Conservation (phyloP, 2,888 invertebrate species). For the Drosophila sordidapex region DNA sequence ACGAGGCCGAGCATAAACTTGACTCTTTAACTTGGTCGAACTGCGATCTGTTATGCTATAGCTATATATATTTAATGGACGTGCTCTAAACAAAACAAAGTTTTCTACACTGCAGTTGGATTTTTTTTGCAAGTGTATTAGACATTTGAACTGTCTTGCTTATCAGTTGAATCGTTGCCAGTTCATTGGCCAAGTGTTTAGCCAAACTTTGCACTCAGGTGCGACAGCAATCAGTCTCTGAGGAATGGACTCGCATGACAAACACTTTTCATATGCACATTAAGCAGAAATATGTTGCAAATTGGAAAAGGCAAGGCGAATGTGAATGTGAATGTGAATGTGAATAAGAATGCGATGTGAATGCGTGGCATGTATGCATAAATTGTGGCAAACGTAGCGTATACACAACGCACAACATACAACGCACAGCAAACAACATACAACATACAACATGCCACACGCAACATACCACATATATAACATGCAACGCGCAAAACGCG, state of each 20-base stretch:
- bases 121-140: background rate
- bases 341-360: slow-evolving; percentile 24
- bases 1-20: slow-evolving; percentile 9
- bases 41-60: background rate
- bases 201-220: slow-evolving; percentile 14
- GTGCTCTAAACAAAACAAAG: background rate
- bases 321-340: slow-evolving; percentile 27
- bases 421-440: slow-evolving; percentile 13
- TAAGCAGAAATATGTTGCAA: slow-evolving; percentile 49
- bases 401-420: slow-evolving; percentile 61
- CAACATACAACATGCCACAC: slow-evolving; percentile 18
- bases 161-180: slow-evolving; percentile 3
- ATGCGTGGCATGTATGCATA: slow-evolving; percentile 63
- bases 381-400: slow-evolving; percentile 76
- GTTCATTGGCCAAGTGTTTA: slow-evolving; percentile 27
- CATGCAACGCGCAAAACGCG: slow-evolving; percentile 24
- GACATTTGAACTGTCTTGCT: background rate
- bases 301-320: slow-evolving; percentile 33
- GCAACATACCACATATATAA: slow-evolving; percentile 19
- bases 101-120: background rate
- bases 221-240: slow-evolving; percentile 43
- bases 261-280: slow-evolving; percentile 45
- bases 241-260: slow-evolving; percentile 45
- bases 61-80: background rate
- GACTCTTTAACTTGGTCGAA: slow-evolving; percentile 8